Conservation (phyloP, 2,113 vertebrate species). For the Bubalus kerabau region DNA sequence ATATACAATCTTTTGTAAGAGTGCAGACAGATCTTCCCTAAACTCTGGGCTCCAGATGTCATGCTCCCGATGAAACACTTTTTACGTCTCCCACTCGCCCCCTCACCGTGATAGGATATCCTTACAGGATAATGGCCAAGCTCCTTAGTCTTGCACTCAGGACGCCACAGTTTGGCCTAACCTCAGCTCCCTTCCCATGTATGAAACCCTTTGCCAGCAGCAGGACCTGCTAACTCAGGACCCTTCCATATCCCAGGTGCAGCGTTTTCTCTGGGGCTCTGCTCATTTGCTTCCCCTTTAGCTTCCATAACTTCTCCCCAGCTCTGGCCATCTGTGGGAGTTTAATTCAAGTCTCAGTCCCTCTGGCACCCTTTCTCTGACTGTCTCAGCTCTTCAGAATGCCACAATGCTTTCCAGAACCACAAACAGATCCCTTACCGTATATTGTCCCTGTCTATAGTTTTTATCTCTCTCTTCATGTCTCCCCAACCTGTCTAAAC, state of each 20-base stretch:
- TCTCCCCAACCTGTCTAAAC: not conserved
- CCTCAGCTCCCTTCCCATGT: not conserved
- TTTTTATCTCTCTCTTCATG: not conserved
- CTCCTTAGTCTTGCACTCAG: not conserved
- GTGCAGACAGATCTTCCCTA: not conserved
- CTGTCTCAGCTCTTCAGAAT: not conserved
- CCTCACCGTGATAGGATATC: not conserved
- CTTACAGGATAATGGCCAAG: not conserved
- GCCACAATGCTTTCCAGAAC: not conserved
- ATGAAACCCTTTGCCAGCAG: not conserved
- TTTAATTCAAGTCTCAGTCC: not conserved
- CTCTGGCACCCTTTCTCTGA: not conserved
- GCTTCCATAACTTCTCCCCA: not conserved
- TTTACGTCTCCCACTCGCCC: rapidly evolving
- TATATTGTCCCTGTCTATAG: not conserved
- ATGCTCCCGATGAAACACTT: not conserved
- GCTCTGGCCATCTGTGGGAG: not conserved
- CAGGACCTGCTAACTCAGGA: not conserved
- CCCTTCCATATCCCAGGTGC: not conserved
- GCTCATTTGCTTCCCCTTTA: not conserved
- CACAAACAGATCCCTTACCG: not conserved
- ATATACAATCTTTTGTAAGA: not conserved
- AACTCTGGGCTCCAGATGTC: not conserved
- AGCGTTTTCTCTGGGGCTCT: not conserved
- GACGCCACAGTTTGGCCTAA: not conserved